phyloP scores from a whole-genome alignment of 2,113 vertebrate species.

The Rhabdomys dilectus region DNA sequence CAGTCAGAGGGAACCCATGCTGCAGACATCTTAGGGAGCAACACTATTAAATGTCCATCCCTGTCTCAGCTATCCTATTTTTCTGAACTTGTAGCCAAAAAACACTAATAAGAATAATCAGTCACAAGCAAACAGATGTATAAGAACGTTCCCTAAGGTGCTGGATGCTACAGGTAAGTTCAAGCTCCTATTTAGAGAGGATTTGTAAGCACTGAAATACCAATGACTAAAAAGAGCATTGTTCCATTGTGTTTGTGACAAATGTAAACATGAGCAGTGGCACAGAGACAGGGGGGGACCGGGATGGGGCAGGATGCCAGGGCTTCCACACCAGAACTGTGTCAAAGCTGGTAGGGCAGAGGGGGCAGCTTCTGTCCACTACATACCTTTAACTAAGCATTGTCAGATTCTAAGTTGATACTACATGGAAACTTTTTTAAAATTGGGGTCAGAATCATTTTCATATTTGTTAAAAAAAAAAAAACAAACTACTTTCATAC shows the following conservation, averaged over 20 bases:
- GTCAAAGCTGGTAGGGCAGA: not conserved
- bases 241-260: rapidly evolving
- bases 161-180: not conserved
- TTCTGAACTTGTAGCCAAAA: not conserved
- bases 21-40: not conserved
- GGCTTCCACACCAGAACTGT: not conserved
- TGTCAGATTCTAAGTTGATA: not conserved
- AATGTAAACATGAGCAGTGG: rapidly evolving
- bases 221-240: not conserved
- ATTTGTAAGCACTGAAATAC: not conserved
- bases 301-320: not conserved
- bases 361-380: not conserved
- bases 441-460: not conserved
- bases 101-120: not conserved
- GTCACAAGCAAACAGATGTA: not conserved
- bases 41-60: not conserved
- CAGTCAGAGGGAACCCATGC: not conserved
- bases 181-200: not conserved
- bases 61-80: not conserved
- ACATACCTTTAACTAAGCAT: not conserved
- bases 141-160: not conserved
- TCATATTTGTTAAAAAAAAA: not conserved
- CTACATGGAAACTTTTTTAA: not conserved
- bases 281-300: not conserved
- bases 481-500: not conserved